Evolutionary conservation across 2,888 invertebrate species (phyloP).

Genomic region (Sinhomidia bicolor): DNA sequence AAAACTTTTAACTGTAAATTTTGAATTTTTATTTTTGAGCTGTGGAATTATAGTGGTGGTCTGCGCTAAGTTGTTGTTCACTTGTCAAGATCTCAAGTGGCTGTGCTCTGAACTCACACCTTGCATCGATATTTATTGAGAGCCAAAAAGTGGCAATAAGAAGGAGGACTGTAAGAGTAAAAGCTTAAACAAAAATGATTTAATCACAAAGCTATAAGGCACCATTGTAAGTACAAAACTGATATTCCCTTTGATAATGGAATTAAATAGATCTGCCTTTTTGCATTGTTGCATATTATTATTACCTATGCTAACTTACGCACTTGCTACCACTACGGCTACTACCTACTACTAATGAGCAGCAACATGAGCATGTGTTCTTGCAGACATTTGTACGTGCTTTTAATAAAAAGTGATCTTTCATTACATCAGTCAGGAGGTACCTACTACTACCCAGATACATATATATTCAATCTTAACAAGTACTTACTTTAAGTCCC

Average conservation of each 20-base stretch:
- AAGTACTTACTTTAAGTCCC: slow-evolving; percentile 30
- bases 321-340: not conserved
- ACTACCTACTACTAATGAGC: slow-evolving; percentile 16
- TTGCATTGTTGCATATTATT: not conserved
- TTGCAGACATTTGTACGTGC: slow-evolving; percentile 53
- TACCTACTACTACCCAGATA: slow-evolving; percentile 53
- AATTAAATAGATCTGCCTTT: slow-evolving; percentile 41
- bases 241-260: slow-evolving; percentile 26
- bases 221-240: not conserved
- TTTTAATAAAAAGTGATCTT: slow-evolving; percentile 44
- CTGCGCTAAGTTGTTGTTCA: slow-evolving; percentile 51
- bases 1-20: not conserved
- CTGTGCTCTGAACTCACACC: slow-evolving; percentile 43
- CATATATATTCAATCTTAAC: slow-evolving; percentile 18
- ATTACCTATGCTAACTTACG: not conserved
- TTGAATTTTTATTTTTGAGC: not conserved
- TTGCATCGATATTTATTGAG: slow-evolving; percentile 66
- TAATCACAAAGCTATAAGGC: slow-evolving; percentile 24
- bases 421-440: slow-evolving; percentile 10
- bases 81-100: slow-evolving; percentile 60
- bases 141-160: slow-evolving; percentile 57
- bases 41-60: slow-evolving; percentile 20
- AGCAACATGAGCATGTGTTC: not conserved
- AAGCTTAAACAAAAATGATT: slow-evolving; percentile 45
- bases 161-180: not conserved